These are phyloP conservation scores for Amphimallon solstitiale DNA, from an alignment of 2,888 invertebrate genomes.

Conservation along the genomic window DNA sequence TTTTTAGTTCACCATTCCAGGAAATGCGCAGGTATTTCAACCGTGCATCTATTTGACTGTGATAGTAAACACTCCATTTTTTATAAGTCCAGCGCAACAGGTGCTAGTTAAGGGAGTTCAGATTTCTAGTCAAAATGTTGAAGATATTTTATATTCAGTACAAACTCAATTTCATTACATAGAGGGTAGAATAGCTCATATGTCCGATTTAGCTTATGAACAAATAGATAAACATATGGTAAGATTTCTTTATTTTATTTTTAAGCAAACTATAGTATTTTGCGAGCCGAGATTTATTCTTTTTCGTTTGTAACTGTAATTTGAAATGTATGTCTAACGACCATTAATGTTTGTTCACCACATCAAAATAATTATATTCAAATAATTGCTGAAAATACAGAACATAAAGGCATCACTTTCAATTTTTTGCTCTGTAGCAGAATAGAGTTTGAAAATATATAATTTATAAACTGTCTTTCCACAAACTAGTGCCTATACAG, in stretches of 20 bases:
- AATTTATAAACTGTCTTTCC: no score
- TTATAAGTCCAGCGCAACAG: conserved; percentile 76
- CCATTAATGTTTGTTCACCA: no score
- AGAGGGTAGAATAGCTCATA: conserved; percentile 70
- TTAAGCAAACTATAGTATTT: no score
- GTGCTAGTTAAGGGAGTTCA: conserved; percentile 77
- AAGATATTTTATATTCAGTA: conserved; percentile 68
- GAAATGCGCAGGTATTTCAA: conserved; percentile 69
- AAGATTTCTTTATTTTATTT: conserved; percentile 37
- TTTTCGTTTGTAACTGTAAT: conserved; percentile 23
- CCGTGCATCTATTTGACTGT: conserved; percentile 80
- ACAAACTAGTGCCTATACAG: no score
- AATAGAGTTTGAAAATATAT: no score
- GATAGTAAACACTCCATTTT: conserved; percentile 80
- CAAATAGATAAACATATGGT: conserved; percentile 65
- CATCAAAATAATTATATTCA: no score
- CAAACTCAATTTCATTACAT: conserved; percentile 69
- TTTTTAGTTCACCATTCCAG: conserved; percentile 75
- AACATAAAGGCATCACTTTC: no score
- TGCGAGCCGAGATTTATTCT: no score
- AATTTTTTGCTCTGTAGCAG: no score
- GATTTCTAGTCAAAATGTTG: conserved; percentile 69
- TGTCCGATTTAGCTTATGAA: conserved; percentile 67
- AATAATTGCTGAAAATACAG: no score
- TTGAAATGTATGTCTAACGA: no score